Evolutionary conservation across 53 echinoderm and acorn worm genomes (phyloP), one percentile per base, ranked within the genome.

Genomic region (Antedon mediterranea): DNA sequence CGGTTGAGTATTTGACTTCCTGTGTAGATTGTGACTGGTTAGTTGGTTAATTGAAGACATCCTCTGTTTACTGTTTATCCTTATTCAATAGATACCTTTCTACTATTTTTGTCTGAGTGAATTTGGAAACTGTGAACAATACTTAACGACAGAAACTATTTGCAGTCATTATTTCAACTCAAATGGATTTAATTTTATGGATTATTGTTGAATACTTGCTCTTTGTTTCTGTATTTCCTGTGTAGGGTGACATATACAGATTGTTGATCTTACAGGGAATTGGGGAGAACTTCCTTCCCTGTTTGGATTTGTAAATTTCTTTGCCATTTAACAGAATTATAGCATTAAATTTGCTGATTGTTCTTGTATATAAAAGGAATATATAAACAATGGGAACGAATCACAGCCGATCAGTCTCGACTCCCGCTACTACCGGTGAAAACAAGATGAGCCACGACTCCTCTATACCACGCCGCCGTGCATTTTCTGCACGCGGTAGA

Each of bases 401-500:
- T 57, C 57, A 57, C 2, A 57, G 57, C 23, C 7, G 20, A 6
- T 3, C 9, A 15, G 57, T 26, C 23, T 13, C 41, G 13, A 23
- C 20, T 2, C 11, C 57, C 23, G 23, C 57, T 57, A 57, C 57
- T 57, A 8, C 7, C 23, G 57, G 11, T 18, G 23, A 57, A 57
- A 57, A 8, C 23, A 57, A 57, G 57, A 57, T 57, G 57, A 8
- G 57, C 9, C 57, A 23, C 2, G 26, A 57, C 20, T 57, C 57
- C 2, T 11, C 57, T 2, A 57, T 57, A 15, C 7, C 20, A 57
- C 57, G 57, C 20, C 11, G 57, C 3, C 57, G 57, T 57, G 57
- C 57, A 8, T 57, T 57, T 57, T 57, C 57, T 3, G 57, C 57
- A 23, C 57, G 57, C 23, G 57, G 57, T 18, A 57, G 90, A 73